Conservation (phyloP, 2,113 vertebrate species). For the Eclectus roratus region DNA sequence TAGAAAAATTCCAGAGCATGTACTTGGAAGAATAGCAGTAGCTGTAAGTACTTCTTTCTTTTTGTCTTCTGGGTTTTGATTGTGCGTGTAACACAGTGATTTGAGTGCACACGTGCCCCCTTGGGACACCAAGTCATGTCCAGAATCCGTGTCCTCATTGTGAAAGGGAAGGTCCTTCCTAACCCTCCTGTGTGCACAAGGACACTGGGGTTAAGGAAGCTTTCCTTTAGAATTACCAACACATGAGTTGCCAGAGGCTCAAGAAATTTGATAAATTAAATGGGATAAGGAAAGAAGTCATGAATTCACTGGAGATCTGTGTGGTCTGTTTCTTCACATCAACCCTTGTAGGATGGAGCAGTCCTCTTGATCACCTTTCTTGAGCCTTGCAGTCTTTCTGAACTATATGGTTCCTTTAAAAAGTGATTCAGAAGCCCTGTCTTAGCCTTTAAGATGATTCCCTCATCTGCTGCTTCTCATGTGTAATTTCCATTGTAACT, state of each 20-base stretch:
- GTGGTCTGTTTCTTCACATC: neutral
- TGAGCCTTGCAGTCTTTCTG: neutral
- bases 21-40: slow-evolving; percentile 92
- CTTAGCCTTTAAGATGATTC: neutral
- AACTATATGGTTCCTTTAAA: neutral
- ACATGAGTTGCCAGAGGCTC: neutral
- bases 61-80: rapidly evolving
- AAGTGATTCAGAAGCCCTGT: neutral
- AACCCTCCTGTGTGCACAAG: neutral
- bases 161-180: neutral
- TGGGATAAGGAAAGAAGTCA: neutral
- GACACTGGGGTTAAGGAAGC: neutral
- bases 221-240: neutral
- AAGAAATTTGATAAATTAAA: neutral
- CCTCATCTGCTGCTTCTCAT: neutral
- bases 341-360: neutral
- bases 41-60: slow-evolving; percentile 81
- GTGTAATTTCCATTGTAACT: neutral
- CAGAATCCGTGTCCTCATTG: neutral
- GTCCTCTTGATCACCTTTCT: neutral
- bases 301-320: neutral
- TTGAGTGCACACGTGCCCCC: rapidly evolving
- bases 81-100: rapidly evolving
- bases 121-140: neutral
- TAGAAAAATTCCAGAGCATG: slow-evolving; percentile 91